Percentiles rank a stretch among this genome's conserved stretches.
phyloP scores from a whole-genome alignment of 1,140 invertebrate genomes.

The Acromyrmex charruanus region DNA sequence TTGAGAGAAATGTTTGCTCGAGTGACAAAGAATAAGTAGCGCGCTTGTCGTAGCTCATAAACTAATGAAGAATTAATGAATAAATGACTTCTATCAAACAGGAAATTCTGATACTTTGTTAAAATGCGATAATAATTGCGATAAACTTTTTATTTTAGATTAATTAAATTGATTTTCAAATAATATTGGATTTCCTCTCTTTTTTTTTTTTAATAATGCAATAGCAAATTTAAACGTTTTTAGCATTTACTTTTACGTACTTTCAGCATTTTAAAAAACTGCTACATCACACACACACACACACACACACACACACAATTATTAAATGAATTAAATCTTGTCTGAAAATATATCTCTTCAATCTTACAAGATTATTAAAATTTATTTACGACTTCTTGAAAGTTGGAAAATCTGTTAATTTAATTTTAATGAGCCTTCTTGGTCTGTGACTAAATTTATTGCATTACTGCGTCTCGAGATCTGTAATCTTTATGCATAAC shows the following conservation, averaged over 20 bases:
- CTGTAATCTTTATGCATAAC: constrained; percentile 45
- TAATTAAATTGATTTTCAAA: constrained; percentile 6
- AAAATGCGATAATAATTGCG: neutral
- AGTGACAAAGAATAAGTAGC: constrained; percentile 14
- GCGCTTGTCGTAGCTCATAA: neutral
- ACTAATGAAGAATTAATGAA: constrained; percentile 3
- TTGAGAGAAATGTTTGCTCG: neutral
- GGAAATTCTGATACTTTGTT: neutral
- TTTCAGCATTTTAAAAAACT: neutral
- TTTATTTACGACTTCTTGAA: constrained; percentile 31
- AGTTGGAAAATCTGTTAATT: constrained; percentile 14
- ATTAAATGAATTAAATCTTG: constrained; percentile 15
- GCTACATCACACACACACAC: neutral
- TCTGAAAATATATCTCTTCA: neutral
- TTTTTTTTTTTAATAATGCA: neutral
- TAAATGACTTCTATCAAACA: neutral
- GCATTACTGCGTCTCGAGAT: constrained; percentile 29
- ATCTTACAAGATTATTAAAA: constrained; percentile 33
- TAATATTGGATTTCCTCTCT: neutral
- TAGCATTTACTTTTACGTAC: too few species aligned
- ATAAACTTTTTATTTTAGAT: neutral
- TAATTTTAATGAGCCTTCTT: constrained; percentile 46
- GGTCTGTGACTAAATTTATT: constrained; percentile 12
- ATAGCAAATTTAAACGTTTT: neutral
- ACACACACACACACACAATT: too few species aligned